Evolutionary conservation across 2,113 vertebrate genomes (phyloP), one percentile per base, ranked within the genome.

Genomic region (Nematolebias whitei): DNA sequence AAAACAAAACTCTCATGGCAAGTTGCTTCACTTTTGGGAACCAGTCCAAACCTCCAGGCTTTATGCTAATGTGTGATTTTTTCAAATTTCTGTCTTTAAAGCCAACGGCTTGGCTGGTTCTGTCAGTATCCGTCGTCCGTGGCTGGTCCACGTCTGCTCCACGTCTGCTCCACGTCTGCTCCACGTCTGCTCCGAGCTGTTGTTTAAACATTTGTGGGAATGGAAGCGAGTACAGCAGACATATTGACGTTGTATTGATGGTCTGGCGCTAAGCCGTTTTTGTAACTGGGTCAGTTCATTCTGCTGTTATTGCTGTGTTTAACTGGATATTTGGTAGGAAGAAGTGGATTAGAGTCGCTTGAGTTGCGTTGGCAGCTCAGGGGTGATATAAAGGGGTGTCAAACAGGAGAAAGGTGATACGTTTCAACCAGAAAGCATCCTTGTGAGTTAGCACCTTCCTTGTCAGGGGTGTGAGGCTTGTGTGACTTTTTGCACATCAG

Each of bases 341-440:
- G 41, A 32, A 48, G 47, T 55, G 45, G 38, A 60, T 23, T 40
- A 26, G 52, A 71, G 56, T 13, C 26, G 32, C 32, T 8, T 47
- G 2, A 61, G 53, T 69, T 7, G 16, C 48, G 44, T 66, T 41
- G 68, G 54, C 29, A 13, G 71, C 66, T 74, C 20, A 61, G 45
- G 23, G 64, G 63, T 61, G 64, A 43, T 48, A 35, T 40, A 55
- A 59, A 56, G 32, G 1, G 32, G 59, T 83, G 82, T 79, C 70
- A 57, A 68, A 64, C 65, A 51, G 56, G 40, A 59, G 68, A 61
- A 85, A 86, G 62, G 67, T 58, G 79, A 87, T 78, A 67, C 29
- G 22, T 79, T 84, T 60, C 62, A 84, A 73, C 78, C 63, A 0
- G 45, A 26, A 48, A 32, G 63, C 69, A 54, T 84, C 87, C 71